Evolutionary conservation across 2,888 invertebrate genomes (phyloP).

Genomic region (Diarsia mendica): DNA sequence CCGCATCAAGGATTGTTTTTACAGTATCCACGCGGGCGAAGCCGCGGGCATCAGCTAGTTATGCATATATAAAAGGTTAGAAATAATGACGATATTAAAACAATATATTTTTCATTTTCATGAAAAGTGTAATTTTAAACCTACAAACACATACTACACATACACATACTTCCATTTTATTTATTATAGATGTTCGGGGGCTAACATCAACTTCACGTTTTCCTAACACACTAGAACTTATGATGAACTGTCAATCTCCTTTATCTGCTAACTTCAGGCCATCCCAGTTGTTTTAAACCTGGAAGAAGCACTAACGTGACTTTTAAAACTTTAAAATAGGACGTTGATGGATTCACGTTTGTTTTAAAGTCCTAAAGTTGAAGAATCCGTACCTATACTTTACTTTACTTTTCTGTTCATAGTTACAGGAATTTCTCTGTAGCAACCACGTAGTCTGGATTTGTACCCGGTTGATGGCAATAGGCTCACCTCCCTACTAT

Average conservation of each 20-base stretch:
- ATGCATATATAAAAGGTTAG: no score
- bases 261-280: background rate
- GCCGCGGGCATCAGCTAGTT: no score
- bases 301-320: background rate
- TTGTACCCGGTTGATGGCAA: background rate
- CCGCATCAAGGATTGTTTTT: no score
- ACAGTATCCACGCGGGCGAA: no score
- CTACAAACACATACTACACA: no score
- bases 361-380: background rate
- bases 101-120: no score
- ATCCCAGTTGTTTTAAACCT: conserved; percentile 23
- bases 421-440: background rate
- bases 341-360: conserved; percentile 34
- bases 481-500: background rate
- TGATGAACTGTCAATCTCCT: background rate
- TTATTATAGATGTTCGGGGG: background rate
- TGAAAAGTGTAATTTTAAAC: no score
- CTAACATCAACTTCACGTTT: background rate
- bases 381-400: background rate
- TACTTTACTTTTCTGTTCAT: background rate
- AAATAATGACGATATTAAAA: no score
- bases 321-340: conserved; percentile 19
- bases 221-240: background rate
- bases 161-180: no score
- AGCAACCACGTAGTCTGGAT: background rate